A percentile compares a stretch with the other conserved stretches of the same genome.
These are phyloP conservation scores for Megastigmus dorsalis DNA, from an alignment of 2,888 invertebrate species.

Conservation along the genomic window DNA sequence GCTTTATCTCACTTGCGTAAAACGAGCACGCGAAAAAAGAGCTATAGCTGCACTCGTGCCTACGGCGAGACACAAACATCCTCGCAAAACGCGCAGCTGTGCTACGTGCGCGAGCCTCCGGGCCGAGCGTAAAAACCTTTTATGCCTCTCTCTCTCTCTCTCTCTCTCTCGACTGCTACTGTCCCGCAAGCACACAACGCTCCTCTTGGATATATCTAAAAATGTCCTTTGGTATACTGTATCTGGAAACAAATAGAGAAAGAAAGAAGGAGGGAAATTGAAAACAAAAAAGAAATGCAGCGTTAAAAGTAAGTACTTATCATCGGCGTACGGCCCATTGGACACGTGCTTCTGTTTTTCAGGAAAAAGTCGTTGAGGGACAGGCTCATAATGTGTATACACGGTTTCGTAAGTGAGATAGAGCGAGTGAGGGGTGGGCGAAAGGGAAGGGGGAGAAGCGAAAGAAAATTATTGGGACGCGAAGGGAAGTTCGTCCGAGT, in stretches of 20 bases:
- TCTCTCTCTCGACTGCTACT: too few species aligned
- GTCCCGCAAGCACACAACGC: too few species aligned
- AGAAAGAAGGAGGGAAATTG: neutral
- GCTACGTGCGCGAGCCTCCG: neutral
- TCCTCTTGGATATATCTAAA: too few species aligned
- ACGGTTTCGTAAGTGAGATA: too few species aligned
- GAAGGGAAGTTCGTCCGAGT: constrained; percentile 11
- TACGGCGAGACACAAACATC: neutral
- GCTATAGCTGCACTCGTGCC: neutral
- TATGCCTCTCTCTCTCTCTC: neutral
- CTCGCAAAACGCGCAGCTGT: neutral
- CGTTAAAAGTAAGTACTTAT: too few species aligned
- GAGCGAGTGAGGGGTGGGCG: too few species aligned
- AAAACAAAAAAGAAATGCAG: neutral
- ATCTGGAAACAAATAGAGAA: neutral
- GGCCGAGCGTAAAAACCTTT: neutral
- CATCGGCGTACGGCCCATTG: neutral
- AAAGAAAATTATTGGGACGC: constrained; percentile 35
- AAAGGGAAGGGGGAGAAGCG: too few species aligned
- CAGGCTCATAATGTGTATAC: too few species aligned
- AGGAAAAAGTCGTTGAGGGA: too few species aligned
- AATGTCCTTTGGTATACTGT: too few species aligned
- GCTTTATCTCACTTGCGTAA: constrained; percentile 20
- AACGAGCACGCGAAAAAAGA: neutral
- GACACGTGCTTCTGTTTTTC: neutral